A percentile compares a stretch with the other conserved stretches of the same genome.
phyloP scores from a whole-genome alignment of 2,113 vertebrate species.

The Girardinichthys multiradiatus region DNA sequence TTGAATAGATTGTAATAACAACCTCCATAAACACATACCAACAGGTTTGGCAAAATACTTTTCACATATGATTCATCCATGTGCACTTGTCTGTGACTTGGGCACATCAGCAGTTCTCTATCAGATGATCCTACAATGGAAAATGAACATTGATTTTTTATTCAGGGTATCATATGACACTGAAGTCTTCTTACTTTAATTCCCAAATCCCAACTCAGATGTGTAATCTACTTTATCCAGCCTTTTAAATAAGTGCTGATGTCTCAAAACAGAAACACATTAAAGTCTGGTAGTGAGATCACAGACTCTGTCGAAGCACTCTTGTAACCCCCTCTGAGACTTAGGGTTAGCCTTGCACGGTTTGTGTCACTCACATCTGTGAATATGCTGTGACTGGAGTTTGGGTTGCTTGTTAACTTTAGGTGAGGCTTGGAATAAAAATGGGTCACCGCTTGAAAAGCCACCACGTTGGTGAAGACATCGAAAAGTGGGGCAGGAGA shows the following conservation, averaged over 20 bases:
- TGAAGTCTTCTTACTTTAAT: conserved; percentile 11
- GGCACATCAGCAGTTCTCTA: conserved; percentile 35
- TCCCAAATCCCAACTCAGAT: conserved; percentile 8
- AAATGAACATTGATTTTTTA: conserved; percentile 14
- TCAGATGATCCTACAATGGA: conserved; percentile 37
- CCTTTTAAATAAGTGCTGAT: conserved; percentile 26
- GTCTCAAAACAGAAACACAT: conserved; percentile 28
- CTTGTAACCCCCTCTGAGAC: conserved; percentile 25
- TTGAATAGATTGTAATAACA: too few species aligned
- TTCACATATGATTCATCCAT: too few species aligned
- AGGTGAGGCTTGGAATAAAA: conserved; percentile 19
- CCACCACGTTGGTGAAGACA: conserved; percentile 15
- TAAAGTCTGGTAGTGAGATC: conserved; percentile 40
- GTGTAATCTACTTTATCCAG: conserved; percentile 13
- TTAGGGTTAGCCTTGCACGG: conserved; percentile 26
- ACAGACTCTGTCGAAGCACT: conserved; percentile 33
- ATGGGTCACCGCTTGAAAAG: conserved; percentile 26
- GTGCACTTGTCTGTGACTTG: conserved; percentile 26
- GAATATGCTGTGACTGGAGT: conserved; percentile 37
- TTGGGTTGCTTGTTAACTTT: conserved; percentile 14
- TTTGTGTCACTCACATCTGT: conserved; percentile 28
- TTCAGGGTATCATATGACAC: conserved; percentile 1
- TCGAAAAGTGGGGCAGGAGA: conserved; percentile 52
- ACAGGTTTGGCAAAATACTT: too few species aligned
- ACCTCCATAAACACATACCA: too few species aligned